A percentile compares a stretch with the other conserved stretches of the same genome.
Conservation (phyloP, 2,113 vertebrate species). For the Rhizomys pruinosus region DNA sequence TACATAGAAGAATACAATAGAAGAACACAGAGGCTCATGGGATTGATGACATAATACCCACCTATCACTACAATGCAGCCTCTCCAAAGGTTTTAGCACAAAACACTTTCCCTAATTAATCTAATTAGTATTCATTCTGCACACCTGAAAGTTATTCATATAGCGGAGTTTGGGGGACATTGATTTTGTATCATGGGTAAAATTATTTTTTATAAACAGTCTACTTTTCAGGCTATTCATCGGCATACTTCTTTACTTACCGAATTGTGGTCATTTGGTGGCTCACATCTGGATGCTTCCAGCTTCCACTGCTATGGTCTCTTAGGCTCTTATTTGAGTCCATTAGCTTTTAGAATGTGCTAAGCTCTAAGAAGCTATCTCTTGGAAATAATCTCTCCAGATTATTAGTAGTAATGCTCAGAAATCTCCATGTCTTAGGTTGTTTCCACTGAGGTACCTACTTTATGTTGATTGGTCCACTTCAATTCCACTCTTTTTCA, state of each 20-base stretch:
- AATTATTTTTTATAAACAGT: not conserved
- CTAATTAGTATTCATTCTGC: not conserved
- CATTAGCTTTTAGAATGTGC: not conserved
- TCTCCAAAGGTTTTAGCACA: not conserved
- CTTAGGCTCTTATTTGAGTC: not conserved
- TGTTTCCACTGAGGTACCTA: not conserved
- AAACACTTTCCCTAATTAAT: not conserved
- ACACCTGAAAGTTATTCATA: not conserved
- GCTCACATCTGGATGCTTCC: not conserved
- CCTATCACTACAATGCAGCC: too few species aligned
- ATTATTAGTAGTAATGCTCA: not conserved
- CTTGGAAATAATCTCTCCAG: not conserved
- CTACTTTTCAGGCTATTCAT: not conserved
- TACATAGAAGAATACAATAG: not conserved
- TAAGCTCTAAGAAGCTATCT: too few species aligned
- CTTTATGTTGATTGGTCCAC: not conserved
- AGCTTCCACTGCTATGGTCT: not conserved
- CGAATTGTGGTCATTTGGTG: not conserved
- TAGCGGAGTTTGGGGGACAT: not conserved
- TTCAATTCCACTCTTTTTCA: not conserved
- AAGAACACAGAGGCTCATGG: not conserved
- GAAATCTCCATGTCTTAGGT: not conserved
- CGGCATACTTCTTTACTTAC: not conserved
- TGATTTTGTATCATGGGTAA: not conserved
- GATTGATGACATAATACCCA: not conserved